Percentiles rank a stretch among this genome's conserved stretches.
phyloP scores from a whole-genome alignment of 2,888 invertebrate species.

The Diplolepis rosae region DNA sequence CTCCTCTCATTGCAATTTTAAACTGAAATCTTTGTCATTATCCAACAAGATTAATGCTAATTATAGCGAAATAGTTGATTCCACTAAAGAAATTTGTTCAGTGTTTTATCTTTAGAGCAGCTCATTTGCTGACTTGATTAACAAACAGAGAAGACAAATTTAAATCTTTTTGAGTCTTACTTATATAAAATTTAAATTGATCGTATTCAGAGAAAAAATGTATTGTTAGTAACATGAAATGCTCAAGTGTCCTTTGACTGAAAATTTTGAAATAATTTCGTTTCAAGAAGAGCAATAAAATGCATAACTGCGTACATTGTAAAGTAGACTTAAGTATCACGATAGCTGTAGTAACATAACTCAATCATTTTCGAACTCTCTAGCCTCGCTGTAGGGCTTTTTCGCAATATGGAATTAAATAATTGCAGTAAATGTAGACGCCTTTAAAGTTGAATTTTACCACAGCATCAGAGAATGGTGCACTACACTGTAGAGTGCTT shows the following conservation, averaged over 20 bases:
- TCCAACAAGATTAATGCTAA: no score
- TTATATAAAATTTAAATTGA: no score
- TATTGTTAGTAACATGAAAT: conserved; percentile 24
- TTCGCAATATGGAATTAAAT: conserved; percentile 22
- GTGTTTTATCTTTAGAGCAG: no score
- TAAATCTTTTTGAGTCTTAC: no score
- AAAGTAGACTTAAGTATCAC: background rate
- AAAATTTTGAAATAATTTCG: background rate
- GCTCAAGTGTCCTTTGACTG: background rate
- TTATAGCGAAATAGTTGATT: no score
- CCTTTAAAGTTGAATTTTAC: conserved; percentile 20
- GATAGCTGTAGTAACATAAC: conserved; percentile 23
- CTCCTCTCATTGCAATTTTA: no score
- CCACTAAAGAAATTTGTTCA: no score
- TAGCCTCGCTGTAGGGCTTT: background rate
- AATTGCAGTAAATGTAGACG: background rate
- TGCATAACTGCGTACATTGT: background rate
- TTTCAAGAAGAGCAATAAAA: background rate
- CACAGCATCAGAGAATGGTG: conserved; percentile 13
- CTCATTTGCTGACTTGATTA: no score
- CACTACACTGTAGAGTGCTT: background rate
- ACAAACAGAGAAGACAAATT: no score
- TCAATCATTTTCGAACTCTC: conserved; percentile 21
- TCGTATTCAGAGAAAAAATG: background rate
- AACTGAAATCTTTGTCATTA: no score